Percentiles rank a stretch among this genome's conserved stretches.
Conservation (phyloP, 2,888 invertebrate genomes). For the Lithosia quadra region DNA sequence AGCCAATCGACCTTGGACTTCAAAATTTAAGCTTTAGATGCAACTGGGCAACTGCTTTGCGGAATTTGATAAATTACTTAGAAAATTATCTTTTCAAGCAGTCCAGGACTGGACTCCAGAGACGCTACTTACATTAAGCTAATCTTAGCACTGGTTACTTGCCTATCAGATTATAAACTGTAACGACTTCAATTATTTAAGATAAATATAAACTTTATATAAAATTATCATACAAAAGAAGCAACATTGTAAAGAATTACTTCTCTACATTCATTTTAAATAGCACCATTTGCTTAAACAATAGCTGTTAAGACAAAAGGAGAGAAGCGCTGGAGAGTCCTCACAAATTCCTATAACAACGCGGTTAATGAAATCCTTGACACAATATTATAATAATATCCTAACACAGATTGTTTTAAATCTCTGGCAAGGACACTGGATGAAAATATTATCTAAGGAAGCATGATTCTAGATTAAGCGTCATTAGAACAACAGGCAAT, state of each 20-base stretch:
- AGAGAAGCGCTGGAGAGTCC: constrained; percentile 26
- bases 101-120: too few species aligned
- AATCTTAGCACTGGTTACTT: neutral
- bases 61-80: too few species aligned
- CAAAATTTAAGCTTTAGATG: too few species aligned
- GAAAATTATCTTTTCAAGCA: too few species aligned
- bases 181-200: neutral
- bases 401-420: constrained; percentile 31
- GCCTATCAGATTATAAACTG: neutral
- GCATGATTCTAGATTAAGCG: neutral
- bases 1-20: too few species aligned
- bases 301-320: constrained; percentile 22
- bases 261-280: constrained; percentile 35
- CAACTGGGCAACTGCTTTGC: too few species aligned
- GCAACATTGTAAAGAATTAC: constrained; percentile 24
- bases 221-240: constrained; percentile 19
- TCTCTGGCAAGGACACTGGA: constrained; percentile 7
- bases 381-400: constrained; percentile 35
- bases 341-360: constrained; percentile 44
- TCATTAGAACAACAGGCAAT: neutral
- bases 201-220: neutral
- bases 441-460: neutral
- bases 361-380: constrained; percentile 36
- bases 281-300: constrained; percentile 33
- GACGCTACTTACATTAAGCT: neutral